These are phyloP conservation scores for Prinia subflava DNA, from an alignment of 2,113 vertebrate species.

Conservation along the genomic window DNA sequence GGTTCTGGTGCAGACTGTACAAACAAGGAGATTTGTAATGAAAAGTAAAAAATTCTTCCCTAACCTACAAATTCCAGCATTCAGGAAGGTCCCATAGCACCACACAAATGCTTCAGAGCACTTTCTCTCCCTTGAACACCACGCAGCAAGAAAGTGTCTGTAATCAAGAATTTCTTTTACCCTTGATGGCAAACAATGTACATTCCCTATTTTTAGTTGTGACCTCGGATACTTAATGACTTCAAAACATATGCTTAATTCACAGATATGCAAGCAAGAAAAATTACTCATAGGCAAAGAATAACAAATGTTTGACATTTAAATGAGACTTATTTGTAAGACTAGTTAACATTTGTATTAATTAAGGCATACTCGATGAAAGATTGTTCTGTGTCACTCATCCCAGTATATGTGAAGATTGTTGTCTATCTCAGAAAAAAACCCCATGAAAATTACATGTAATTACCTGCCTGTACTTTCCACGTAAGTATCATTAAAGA, in stretches of 20 bases:
- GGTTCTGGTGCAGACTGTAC: not conserved
- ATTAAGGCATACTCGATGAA: not conserved
- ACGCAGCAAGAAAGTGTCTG: not conserved
- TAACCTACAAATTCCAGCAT: not conserved
- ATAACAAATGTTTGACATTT: conserved; percentile 55
- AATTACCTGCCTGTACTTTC: conserved; percentile 24
- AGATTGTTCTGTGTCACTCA: not conserved
- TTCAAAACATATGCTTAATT: conserved; percentile 35
- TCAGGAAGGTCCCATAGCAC: not conserved
- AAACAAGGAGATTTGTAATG: not conserved
- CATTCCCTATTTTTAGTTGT: conserved; percentile 8
- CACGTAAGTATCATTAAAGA: conserved; percentile 6
- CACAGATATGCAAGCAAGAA: conserved; percentile 14
- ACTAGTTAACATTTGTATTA: conserved; percentile 46
- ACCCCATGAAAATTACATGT: not conserved
- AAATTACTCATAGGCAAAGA: conserved; percentile 35
- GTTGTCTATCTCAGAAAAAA: not conserved
- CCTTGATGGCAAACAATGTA: not conserved
- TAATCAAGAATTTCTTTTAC: not conserved
- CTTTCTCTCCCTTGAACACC: not conserved
- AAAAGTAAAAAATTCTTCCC: not conserved
- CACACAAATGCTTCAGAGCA: accelerated
- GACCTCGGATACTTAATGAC: not conserved
- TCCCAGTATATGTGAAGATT: not conserved
- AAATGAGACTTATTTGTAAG: conserved; percentile 27